Base-by-base conservation (phyloP, 2,888 invertebrate genomes). In the Coremacera marginata region DNA sequence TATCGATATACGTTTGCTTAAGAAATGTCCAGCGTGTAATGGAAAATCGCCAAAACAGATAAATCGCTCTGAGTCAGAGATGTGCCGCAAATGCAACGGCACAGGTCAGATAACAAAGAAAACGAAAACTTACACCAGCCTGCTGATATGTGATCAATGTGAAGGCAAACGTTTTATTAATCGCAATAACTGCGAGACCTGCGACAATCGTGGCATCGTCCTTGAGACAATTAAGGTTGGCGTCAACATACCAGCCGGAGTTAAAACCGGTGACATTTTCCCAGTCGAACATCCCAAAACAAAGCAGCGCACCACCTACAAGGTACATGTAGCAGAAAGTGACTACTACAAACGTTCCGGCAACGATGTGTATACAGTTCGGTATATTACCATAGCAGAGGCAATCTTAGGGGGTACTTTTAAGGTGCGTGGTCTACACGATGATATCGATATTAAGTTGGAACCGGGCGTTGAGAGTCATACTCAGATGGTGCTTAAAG, bases 61-160 rank as follows among this genome's bases (percentile, higher is more conserved):
- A 1, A 82, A 83, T 55, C 84, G 84, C 0, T 80, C 82, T 7
- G 81, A 84, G 44, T 82, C 86, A 14, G 87, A 87, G 79, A 82
- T 83, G 3, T 89, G 89, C 55, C 83, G 85, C 1, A 87, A 86
- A n/a, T 89, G 89, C 77, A 85, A 86, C 37, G 89, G 89, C 11
- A 86, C 84, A 0, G 89, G 88, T 0, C 84, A 85, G 57, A 78
- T 86, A 4, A 82, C 83, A 2, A 83, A 83, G 22, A 86, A 83
- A 49, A 85, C 85, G 1, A 44, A 82, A 2, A 84, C 84, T 1
- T 85, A 80, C 27, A 82, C 82, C 0, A 77, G 82, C 5, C 77
- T 84, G 0, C 80, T 80, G 3, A 78, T 79, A 1, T 89, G 89
- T 60, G 81, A 84, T 5, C 81, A 80, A 19, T 89, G 89, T 77